Evolutionary conservation across 1,140 invertebrate species (phyloP), one percentile per base, ranked within the genome.

Genomic region (Drosophila albomicans): DNA sequence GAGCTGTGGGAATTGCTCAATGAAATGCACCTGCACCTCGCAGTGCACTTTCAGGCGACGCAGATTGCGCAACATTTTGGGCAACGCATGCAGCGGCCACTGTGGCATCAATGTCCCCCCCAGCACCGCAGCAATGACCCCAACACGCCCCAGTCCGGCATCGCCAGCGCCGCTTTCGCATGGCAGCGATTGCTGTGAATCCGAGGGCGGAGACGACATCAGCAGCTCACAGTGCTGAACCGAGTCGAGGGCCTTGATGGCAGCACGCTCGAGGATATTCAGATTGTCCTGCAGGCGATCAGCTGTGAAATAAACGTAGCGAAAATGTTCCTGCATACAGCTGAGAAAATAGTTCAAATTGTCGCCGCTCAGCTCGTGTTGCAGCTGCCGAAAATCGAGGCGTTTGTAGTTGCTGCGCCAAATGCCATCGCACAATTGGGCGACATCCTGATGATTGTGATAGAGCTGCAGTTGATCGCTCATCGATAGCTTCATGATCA

Each of bases 1-100:
- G 13, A 81, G 56, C 5, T 51, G 7, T 0, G 56, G 1, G 10
- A 81, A 81, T 32, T 73, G 77, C 16, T 81, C 77, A 3, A 81
- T 79, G 13, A 81, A 77, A 25, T 81, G 79, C n/a, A 79, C 77
- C 49, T 79, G 67, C 1, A 81, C 64, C 7, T 79, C 73, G 15
- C 77, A 81, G 28, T 69, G 8, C 8, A 69, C 46, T 25, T 58
- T 72, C 0, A 81, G 45, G 0, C 77, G 77, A 0, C 64, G 52
- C 68, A 81, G 11, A 49, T 81, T 79, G 35, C 30, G 45, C 68
- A 81, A n/a, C 30, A 81, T 35, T 25, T 76, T 77, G 28, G 79
- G 79, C 61, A 81, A 25, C 0, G 77, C 73, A 38, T 81, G 79
- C 32, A 81, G 13, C 1, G 79, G 77, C 79, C 79, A 81, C 6